Conservation (phyloP, 2,113 vertebrate species). For the Prietella phreatophila region DNA sequence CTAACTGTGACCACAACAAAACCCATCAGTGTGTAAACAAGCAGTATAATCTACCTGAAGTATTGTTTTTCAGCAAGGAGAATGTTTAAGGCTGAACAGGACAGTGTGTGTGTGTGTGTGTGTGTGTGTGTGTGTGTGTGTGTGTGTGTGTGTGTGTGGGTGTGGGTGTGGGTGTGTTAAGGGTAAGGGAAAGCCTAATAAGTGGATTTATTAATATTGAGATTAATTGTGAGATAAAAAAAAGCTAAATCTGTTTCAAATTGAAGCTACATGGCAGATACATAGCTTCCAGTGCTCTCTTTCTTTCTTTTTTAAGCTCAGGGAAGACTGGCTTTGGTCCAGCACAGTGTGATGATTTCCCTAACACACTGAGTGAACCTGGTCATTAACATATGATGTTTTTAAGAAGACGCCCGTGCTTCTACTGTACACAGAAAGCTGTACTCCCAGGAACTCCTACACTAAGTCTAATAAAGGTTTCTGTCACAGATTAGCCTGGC, state of each 20-base stretch:
- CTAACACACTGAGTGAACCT: not conserved
- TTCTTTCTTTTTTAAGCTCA: not conserved
- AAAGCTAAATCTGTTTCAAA: not conserved
- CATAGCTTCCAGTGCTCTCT: not conserved
- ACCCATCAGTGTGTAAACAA: not conserved
- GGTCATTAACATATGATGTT: not conserved
- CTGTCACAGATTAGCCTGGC: not conserved
- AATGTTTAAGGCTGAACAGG: not conserved
- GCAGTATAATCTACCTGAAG: not conserved
- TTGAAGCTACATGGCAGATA: not conserved
- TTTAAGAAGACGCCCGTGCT: not conserved
- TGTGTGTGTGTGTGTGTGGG: too few species aligned
- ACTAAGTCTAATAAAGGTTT: not conserved
- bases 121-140: too few species aligned
- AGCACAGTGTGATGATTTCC: not conserved
- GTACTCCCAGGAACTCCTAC: not conserved
- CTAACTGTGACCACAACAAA: not conserved
- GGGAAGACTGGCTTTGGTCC: not conserved
- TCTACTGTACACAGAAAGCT: not conserved
- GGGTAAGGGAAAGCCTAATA: not conserved
- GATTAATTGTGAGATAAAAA: not conserved
- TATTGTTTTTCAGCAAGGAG: not conserved
- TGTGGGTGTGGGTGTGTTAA: not conserved
- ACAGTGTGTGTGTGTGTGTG: not conserved
- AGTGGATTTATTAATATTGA: not conserved